Evolutionary conservation across 2,888 invertebrate genomes (phyloP), one percentile per base, ranked within the genome.

Genomic region (Leucophenga montana): DNA sequence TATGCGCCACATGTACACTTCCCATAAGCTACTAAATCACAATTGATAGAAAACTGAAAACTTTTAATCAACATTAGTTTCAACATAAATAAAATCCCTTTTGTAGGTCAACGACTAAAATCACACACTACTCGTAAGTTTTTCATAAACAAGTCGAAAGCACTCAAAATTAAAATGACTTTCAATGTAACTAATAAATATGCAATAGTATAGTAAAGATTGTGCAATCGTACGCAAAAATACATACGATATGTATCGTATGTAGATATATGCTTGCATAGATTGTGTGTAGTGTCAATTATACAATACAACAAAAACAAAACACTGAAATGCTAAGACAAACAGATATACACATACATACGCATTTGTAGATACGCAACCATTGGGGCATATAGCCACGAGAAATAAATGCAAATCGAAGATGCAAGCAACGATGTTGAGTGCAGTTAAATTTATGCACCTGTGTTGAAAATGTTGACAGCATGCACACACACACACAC

Each of bases 171-270:
- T 18, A 53, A 53, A 61, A 33, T 53, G 68, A 59, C 59, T 48
- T 31, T 16, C 1, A 57, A 67, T 48, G 59, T 44, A 67, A 61
- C 61, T 61, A 61, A 61, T 61, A 61, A 61, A 61, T 61, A 61
- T 61, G 33, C 61, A 61, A 61, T 61, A 11, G 16, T 39, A 44
- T 33, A 5, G 8, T 33, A 39, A 39, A 39, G 39, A 39, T 18
- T 11, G 31, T 61, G 54, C n/a, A 39, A 16, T 8, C 39, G 44
- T 18, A 33, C 18, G 16, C 39, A 61, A 44, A 44, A 18, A 18
- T 39, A 61, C 9, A 39, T 39, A 39, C 39, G n/a, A n/a, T n/a
- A n/a, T n/a, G n/a, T n/a, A n/a, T n/a, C n/a, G n/a, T n/a, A n/a
- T n/a, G n/a, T n/a, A n/a, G n/a, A n/a, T n/a, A n/a, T n/a, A n/a